These are phyloP conservation scores for Pandemis corylana DNA, from an alignment of 2,888 invertebrate genomes.

Conservation along the genomic window DNA sequence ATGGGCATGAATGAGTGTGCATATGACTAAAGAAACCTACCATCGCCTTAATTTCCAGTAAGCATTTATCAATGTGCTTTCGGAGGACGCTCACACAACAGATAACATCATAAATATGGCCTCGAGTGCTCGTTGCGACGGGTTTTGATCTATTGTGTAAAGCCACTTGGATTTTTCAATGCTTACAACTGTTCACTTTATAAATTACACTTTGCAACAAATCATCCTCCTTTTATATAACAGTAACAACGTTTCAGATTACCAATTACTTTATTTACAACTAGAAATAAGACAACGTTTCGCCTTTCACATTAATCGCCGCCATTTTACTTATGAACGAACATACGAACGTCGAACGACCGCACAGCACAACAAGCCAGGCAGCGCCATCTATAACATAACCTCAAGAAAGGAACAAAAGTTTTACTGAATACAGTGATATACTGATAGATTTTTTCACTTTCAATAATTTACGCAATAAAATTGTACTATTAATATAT, in stretches of 20 bases:
- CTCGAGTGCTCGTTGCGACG: slow-evolving; percentile 84
- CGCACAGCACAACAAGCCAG: slow-evolving; percentile 87
- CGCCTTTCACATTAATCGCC: slow-evolving; percentile 88
- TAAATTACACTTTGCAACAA: slow-evolving; percentile 63
- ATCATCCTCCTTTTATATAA: slow-evolving; percentile 57
- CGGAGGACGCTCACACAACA: slow-evolving; percentile 82
- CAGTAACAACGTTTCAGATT: slow-evolving; percentile 63
- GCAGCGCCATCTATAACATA: slow-evolving; percentile 86
- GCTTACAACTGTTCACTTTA: slow-evolving; percentile 66
- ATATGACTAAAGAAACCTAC: slow-evolving; percentile 68
- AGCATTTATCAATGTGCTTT: slow-evolving; percentile 79
- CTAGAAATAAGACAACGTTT: slow-evolving; percentile 83
- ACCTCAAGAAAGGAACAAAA: slow-evolving; percentile 52
- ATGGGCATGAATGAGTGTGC: slow-evolving; percentile 49
- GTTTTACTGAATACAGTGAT: slow-evolving; percentile 41
- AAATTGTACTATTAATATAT: background rate
- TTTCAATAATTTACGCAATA: slow-evolving; percentile 46
- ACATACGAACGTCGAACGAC: slow-evolving; percentile 78
- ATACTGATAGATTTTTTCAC: background rate
- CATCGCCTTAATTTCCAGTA: slow-evolving; percentile 76
- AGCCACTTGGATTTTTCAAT: slow-evolving; percentile 66
- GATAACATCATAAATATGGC: slow-evolving; percentile 89
- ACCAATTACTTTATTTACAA: slow-evolving; percentile 82
- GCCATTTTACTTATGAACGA: slow-evolving; percentile 86
- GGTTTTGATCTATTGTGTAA: slow-evolving; percentile 83